Evolutionary conservation across 37 sponge, comb jelly and placozoan genomes (phyloP), one percentile per base, ranked within the genome.

Genomic region (Haliclona indistincta): DNA sequence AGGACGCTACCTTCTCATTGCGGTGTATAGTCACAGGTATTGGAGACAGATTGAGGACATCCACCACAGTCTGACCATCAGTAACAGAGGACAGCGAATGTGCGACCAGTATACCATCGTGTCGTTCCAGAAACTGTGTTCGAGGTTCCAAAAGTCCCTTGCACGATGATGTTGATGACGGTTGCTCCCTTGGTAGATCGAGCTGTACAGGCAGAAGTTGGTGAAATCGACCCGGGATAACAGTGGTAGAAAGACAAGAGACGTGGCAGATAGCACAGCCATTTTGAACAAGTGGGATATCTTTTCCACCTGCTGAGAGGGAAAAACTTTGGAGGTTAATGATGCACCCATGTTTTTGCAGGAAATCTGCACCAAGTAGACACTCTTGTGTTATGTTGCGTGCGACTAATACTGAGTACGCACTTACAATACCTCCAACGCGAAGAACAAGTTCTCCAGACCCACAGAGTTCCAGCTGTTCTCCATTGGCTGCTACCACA

Each of bases 301-400:
- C 22, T 64, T 26, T 30, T 25, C 65, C 36, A 36, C 28, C 22
- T 22, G 33, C 34, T 25, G 33, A 36, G 36, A 64, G 28, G 28
- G 65, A 36, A 22, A 33, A 20, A 36, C 65, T 32, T 30, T 37
- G 33, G 36, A 64, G 65, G 65, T 64, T 37, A 64, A 64, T 30
- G 34, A 64, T 30, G 33, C 65, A 64, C 35, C 65, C 65, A 30
- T 34, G 34, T 64, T 64, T 25, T 32, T 64, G 36, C 33, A 64
- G 65, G 33, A 64, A 64, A 30, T 64, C 65, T 64, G 65, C 33
- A 36, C 65, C 65, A 25, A 64, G 33, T 64, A 64, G 33, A 32
- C 65, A 64, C 65, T 64, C 65, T 37, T 64, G 65, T 30, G 65
- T 64, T 30, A 64, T 32, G 20, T 64, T 30, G 22, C 36, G 30